Evolutionary conservation across 2,113 vertebrate species (phyloP).

Genomic region (Pterocles burchelli): DNA sequence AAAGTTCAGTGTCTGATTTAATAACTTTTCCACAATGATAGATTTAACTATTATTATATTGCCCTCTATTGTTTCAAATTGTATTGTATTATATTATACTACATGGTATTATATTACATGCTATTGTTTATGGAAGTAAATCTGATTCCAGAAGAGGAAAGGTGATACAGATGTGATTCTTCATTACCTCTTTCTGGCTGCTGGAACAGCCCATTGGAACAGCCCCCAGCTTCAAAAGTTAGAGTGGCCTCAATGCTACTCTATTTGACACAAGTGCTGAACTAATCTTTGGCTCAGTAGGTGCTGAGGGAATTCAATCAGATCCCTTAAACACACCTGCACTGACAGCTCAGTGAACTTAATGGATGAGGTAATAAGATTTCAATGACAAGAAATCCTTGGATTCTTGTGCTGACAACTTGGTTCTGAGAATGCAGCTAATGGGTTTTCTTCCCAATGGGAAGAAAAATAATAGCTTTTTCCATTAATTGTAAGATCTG

Average conservation of each 20-base stretch:
- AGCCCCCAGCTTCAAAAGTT: neutral
- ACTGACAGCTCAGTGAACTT: neutral
- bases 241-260: neutral
- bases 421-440: neutral
- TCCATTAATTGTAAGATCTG: slow-evolving; percentile 3
- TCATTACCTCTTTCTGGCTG: neutral
- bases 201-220: neutral
- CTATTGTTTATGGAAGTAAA: neutral
- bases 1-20: neutral
- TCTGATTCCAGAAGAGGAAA: neutral
- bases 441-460: neutral
- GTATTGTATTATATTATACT: neutral
- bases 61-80: neutral
- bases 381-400: slow-evolving; percentile 15
- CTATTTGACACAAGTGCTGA: neutral
- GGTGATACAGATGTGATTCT: neutral
- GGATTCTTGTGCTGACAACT: slow-evolving; percentile 27
- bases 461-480: neutral
- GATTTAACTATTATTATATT: neutral
- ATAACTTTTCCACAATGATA: neutral
- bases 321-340: slow-evolving; percentile 1
- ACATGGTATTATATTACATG: neutral
- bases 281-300: neutral
- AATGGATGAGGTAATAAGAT: neutral
- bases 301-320: slow-evolving; percentile 16